Percentiles rank a stretch among this genome's conserved stretches.
phyloP scores from a whole-genome alignment of 2,888 invertebrate species.

The Nomada goodeniana region DNA sequence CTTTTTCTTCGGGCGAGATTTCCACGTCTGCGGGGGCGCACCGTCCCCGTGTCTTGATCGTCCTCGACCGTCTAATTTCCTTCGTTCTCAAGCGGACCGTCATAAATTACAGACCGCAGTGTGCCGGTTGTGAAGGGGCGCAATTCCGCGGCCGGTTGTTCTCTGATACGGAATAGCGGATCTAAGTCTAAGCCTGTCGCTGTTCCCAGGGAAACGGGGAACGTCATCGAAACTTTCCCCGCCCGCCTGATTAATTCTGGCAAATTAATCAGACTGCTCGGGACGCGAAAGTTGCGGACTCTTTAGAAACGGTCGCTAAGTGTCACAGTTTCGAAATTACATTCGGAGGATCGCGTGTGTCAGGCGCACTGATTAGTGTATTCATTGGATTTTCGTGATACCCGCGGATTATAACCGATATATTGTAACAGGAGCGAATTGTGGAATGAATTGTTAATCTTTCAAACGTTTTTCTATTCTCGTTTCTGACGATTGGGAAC shows the following conservation, averaged over 20 bases:
- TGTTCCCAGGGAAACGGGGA: constrained; percentile 2
- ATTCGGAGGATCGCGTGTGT: no score
- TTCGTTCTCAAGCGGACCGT: constrained; percentile 35
- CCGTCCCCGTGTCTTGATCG: constrained; percentile 51
- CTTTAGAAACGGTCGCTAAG: no score
- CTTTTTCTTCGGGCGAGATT: constrained; percentile 62
- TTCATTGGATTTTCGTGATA: no score
- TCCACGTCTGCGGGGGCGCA: constrained; percentile 28
- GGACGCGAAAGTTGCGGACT: constrained; percentile 11
- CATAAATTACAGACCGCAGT: constrained; percentile 44
- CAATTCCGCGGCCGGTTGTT: constrained; percentile 18
- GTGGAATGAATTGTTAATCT: no score
- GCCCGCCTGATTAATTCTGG: constrained; percentile 37
- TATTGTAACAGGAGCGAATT: no score
- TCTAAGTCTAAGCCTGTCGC: not conserved
- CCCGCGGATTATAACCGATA: no score
- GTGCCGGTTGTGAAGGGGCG: not conserved
- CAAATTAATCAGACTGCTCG: constrained; percentile 29
- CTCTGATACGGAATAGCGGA: constrained; percentile 5
- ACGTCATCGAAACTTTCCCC: constrained; percentile 45
- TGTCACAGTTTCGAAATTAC: not conserved
- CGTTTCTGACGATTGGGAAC: no score
- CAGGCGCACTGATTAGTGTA: no score
- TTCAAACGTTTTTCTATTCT: no score
- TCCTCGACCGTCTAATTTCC: constrained; percentile 66